phyloP scores from a whole-genome alignment of 2,888 invertebrate species.

The Dicyrtomina minuta region DNA sequence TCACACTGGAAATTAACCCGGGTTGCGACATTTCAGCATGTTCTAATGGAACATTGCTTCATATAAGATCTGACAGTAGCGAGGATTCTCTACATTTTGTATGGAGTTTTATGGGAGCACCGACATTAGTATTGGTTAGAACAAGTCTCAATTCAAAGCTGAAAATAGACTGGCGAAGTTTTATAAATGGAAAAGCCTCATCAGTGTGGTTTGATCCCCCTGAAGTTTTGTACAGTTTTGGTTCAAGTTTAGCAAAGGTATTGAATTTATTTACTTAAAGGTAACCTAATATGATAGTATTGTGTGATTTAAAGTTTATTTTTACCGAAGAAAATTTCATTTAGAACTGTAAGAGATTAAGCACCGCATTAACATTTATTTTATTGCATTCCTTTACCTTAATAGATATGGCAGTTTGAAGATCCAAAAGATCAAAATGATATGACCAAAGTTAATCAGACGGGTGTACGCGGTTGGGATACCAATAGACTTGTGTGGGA shows the following conservation, averaged over 20 bases:
- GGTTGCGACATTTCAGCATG: constrained; percentile 35
- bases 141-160: constrained; percentile 60
- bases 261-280: no score
- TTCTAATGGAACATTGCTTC: constrained; percentile 43
- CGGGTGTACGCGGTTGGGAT: constrained; percentile 56
- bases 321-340: no score
- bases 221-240: constrained; percentile 63
- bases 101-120: constrained; percentile 67
- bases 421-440: constrained; percentile 62
- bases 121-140: constrained; percentile 63
- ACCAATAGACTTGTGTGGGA: constrained; percentile 58
- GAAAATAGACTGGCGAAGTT: constrained; percentile 60
- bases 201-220: constrained; percentile 58
- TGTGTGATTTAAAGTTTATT: no score
- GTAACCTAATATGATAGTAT: no score
- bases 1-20: constrained; percentile 43
- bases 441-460: constrained; percentile 55
- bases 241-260: constrained; percentile 66
- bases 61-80: constrained; percentile 63
- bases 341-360: no score
- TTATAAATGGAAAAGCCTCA: constrained; percentile 54
- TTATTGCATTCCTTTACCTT: constrained; percentile 34
- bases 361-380: no score
- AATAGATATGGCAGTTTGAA: constrained; percentile 64
- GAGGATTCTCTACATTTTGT: constrained; percentile 67